Evolutionary conservation across 2,888 invertebrate species (phyloP).

Genomic region (Ectemnius lituratus): DNA sequence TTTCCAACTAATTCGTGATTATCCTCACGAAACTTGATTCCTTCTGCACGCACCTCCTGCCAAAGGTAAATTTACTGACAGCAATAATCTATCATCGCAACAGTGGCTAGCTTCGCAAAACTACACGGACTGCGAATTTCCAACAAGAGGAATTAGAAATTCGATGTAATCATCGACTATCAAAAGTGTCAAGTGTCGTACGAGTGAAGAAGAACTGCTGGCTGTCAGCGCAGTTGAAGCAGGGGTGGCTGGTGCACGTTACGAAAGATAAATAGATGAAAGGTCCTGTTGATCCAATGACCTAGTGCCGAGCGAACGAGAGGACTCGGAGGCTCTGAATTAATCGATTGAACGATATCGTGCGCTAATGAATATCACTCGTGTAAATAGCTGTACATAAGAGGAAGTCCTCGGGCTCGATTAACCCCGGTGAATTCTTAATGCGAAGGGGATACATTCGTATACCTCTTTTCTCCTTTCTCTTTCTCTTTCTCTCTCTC

Average conservation of each 20-base stretch:
- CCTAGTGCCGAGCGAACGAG: constrained; percentile 24
- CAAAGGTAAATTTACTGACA: too few relatives aligned
- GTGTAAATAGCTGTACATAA: constrained; percentile 69
- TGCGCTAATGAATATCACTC: constrained; percentile 35
- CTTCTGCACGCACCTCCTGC: too few relatives aligned
- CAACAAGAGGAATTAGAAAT: too few relatives aligned
- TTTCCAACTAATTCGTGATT: too few relatives aligned
- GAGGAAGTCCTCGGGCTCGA: constrained; percentile 27
- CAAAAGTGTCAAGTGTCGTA: constrained; percentile 17
- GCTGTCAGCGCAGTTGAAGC: background rate
- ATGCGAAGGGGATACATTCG: constrained; percentile 9
- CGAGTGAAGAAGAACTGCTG: background rate
- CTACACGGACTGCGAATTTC: too few relatives aligned
- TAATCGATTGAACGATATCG: constrained; percentile 19
- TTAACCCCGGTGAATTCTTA: constrained; percentile 22
- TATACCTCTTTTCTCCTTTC: constrained; percentile 8
- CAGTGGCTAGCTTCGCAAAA: too few relatives aligned
- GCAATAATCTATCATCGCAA: too few relatives aligned
- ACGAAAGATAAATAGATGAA: constrained; percentile 16
- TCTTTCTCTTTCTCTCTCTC: background rate
- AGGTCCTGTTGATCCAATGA: constrained; percentile 29
- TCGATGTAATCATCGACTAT: too few relatives aligned
- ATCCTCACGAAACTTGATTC: too few relatives aligned
- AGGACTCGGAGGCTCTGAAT: constrained; percentile 10
- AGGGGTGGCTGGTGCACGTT: background rate